These are phyloP conservation scores for Oreochromis tanganicae DNA, from an alignment of 2,113 vertebrate genomes.

Conservation along the genomic window DNA sequence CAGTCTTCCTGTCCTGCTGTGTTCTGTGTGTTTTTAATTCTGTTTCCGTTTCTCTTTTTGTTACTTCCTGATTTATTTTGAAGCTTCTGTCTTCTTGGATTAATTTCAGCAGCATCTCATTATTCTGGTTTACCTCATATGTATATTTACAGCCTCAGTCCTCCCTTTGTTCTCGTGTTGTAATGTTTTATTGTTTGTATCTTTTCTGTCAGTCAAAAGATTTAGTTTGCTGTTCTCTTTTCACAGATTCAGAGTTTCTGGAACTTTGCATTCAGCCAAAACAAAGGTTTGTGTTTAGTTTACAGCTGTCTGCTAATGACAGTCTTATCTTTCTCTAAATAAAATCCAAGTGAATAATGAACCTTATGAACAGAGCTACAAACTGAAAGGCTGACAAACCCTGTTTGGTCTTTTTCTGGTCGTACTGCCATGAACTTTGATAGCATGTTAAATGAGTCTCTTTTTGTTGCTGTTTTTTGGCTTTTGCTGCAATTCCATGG, in stretches of 20 bases:
- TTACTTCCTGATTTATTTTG: not conserved
- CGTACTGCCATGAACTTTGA: not conserved
- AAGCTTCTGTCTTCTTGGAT: not conserved
- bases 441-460: not conserved
- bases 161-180: not conserved
- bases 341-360: fast-evolving
- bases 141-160: not conserved
- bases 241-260: not conserved
- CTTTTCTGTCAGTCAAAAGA: not conserved
- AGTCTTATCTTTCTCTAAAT: not conserved
- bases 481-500: not conserved
- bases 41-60: not conserved
- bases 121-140: not conserved
- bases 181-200: fast-evolving
- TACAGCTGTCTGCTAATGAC: not conserved
- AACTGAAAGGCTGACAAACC: not conserved
- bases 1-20: not conserved
- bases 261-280: not conserved
- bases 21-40: not conserved
- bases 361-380: not conserved
- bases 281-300: not conserved
- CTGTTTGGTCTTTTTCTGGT: not conserved
- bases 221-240: fast-evolving
- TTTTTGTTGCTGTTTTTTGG: too few relatives aligned
- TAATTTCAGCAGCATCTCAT: not conserved